Evolutionary conservation across 2,797 vertebrate genomes (phyloP).

Genomic region (Sandelia bainsii): DNA sequence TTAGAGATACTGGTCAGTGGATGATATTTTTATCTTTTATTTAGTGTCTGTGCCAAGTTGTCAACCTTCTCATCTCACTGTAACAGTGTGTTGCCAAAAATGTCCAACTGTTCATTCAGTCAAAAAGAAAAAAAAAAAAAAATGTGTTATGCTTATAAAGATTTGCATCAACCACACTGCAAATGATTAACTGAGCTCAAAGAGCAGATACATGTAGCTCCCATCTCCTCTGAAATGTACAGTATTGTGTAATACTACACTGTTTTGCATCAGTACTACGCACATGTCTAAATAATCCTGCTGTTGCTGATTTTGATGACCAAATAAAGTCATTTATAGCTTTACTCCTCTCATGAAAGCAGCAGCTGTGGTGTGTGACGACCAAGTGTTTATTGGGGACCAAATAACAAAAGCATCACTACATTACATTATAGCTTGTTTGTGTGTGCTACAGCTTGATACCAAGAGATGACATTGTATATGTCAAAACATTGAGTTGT

Average conservation of each 20-base stretch:
- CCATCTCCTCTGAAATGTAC: slow-evolving; percentile 12
- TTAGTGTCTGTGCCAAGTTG: not conserved
- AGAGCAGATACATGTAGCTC: slow-evolving; percentile 35
- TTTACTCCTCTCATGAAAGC: slow-evolving; percentile 45
- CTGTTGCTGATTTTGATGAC: slow-evolving; percentile 56
- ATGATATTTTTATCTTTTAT: not conserved
- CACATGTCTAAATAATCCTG: slow-evolving; percentile 47
- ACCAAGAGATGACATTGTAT: slow-evolving; percentile 41
- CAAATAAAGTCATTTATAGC: slow-evolving; percentile 58
- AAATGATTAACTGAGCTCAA: slow-evolving; percentile 37
- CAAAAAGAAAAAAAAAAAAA: too few relatives aligned
- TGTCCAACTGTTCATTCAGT: not conserved
- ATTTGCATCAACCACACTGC: not conserved
- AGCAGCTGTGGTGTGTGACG: slow-evolving; percentile 50
- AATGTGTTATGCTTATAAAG: not conserved
- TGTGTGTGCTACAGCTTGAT: slow-evolving; percentile 18
- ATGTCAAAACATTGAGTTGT: slow-evolving; percentile 48
- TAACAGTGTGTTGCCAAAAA: not conserved
- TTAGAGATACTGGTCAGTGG: not conserved
- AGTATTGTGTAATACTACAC: slow-evolving; percentile 1
- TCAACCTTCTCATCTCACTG: not conserved
- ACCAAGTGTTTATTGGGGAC: slow-evolving; percentile 56
- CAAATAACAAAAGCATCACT: slow-evolving; percentile 51
- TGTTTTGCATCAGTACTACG: slow-evolving; percentile 23
- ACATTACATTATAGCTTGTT: slow-evolving; percentile 29